phyloP scores from a whole-genome alignment of 2,888 invertebrate genomes.

The Leistus spinibarbis region DNA sequence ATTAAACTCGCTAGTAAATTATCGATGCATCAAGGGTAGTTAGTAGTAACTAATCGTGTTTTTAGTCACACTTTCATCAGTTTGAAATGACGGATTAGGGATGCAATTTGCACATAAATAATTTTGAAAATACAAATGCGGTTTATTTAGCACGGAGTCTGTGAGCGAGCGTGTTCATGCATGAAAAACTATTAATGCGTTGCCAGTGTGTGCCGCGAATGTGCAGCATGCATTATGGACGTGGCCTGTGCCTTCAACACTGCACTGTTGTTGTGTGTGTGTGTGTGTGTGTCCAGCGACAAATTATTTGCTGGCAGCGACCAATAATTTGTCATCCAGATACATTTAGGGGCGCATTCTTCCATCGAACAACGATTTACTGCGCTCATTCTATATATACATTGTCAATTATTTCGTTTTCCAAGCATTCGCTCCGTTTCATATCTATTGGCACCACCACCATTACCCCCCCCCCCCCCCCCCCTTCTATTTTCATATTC shows the following conservation, averaged over 20 bases:
- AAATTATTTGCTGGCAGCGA: constrained; percentile 2
- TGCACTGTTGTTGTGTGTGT: constrained; percentile 1
- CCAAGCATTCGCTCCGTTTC: not conserved
- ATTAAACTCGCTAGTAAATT: not conserved
- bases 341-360: not conserved
- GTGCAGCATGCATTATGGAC: not conserved
- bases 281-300: not conserved
- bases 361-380: not conserved
- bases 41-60: not conserved
- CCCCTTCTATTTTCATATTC: too few relatives aligned
- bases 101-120: constrained; percentile 10
- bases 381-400: not conserved
- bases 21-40: not conserved
- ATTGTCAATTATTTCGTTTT: not conserved
- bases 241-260: constrained; percentile 9
- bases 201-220: not conserved
- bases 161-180: not conserved
- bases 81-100: constrained; percentile 9
- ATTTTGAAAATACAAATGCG: not conserved
- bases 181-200: constrained; percentile 9
- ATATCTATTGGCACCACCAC: too few relatives aligned
- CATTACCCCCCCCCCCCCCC: too few relatives aligned
- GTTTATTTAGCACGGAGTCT: constrained; percentile 4
- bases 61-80: constrained; percentile 14
- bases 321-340: not conserved